Base-by-base conservation (phyloP, 2,113 vertebrate species). In the Baryphthengus martii region DNA sequence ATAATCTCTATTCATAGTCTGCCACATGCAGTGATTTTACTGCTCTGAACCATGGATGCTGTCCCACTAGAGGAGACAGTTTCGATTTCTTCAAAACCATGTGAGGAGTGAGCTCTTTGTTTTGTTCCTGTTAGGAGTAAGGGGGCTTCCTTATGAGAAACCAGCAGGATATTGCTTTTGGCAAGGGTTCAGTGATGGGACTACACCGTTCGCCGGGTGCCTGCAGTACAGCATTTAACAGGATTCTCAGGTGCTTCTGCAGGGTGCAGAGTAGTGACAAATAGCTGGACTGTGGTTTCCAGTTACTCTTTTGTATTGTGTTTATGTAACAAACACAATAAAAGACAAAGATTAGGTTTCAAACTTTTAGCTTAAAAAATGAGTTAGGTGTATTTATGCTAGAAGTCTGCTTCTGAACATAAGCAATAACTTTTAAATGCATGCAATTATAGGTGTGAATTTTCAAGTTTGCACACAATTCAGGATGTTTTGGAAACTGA, bases 381-480 rank as follows among this genome's bases (percentile, higher is more conserved):
- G 17, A 39, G 37, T 47, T 90, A 14, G 17, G 9, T 79, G 9
- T 79, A 14, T 42, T 93, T 81, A 66, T 49, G 21, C 50, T 86
- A 50, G n/a, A 72, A 76, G 5, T 44, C 25, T 56, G 2, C 2
- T 68, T 67, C 58, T 52, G 58, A 56, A 44, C 10, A 50, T 68
- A 79, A 40, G 11, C 7, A 33, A 1, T 89, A n/a, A 52, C 40
- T 87, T 90, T 24, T 61, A 77, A 84, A 61, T 78, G 50, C 13
- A 4, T 44, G 21, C 12, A 65, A 52, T 61, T 52, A 42, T 3
- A 68, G 25, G 13, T 37, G 11, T 33, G 17, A 5, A 5, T 77
- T 87, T 93, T 87, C 13, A 86, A 24, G 31, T 42, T 58, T 83
- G 24, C 44, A 76, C 33, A 91, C 68, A 87, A 52, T 84, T 70